Percentiles rank a stretch among this genome's conserved stretches.
Evolutionary conservation across 2,888 invertebrate genomes (phyloP).

Genomic region (Platypus cylindrus): DNA sequence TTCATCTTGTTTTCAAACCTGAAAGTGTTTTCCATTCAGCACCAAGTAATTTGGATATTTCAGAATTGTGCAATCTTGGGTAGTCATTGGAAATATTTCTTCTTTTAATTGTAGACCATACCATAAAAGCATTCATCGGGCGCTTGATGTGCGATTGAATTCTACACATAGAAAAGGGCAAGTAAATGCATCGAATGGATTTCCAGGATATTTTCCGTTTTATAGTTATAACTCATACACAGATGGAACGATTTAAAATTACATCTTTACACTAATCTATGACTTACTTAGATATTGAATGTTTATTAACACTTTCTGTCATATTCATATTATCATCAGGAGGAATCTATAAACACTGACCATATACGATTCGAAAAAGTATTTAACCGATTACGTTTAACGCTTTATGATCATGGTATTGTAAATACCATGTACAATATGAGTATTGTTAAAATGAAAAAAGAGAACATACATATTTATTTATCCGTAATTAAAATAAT

Average conservation of each 20-base stretch:
- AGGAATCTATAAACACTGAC: conserved; percentile 22
- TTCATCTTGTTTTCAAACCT: too few species aligned
- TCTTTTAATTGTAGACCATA: conserved; percentile 64
- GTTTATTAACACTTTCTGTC: too few species aligned
- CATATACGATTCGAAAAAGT: conserved; percentile 24
- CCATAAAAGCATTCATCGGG: conserved; percentile 93
- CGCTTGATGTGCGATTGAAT: conserved; percentile 92
- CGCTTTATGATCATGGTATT: conserved; percentile 34
- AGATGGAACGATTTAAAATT: too few species aligned
- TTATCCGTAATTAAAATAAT: conserved; percentile 23
- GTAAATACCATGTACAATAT: conserved; percentile 31
- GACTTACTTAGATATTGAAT: too few species aligned
- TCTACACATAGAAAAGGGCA: conserved; percentile 3
- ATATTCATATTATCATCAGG: conserved; percentile 8
- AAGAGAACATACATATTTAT: conserved; percentile 24
- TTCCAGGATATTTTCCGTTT: too few species aligned
- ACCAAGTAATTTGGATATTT: conserved; percentile 72
- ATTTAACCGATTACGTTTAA: conserved; percentile 28
- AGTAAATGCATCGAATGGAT: not conserved
- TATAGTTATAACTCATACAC: too few species aligned
- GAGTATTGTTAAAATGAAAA: conserved; percentile 28
- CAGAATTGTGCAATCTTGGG: conserved; percentile 65
- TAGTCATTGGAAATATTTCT: conserved; percentile 74
- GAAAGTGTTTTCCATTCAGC: conserved; percentile 74
- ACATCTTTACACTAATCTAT: too few species aligned